Percentiles rank a stretch among this genome's conserved stretches.
These are phyloP conservation scores for Lophius americanus DNA, from an alignment of 2,797 vertebrate species.

Conservation along the genomic window DNA sequence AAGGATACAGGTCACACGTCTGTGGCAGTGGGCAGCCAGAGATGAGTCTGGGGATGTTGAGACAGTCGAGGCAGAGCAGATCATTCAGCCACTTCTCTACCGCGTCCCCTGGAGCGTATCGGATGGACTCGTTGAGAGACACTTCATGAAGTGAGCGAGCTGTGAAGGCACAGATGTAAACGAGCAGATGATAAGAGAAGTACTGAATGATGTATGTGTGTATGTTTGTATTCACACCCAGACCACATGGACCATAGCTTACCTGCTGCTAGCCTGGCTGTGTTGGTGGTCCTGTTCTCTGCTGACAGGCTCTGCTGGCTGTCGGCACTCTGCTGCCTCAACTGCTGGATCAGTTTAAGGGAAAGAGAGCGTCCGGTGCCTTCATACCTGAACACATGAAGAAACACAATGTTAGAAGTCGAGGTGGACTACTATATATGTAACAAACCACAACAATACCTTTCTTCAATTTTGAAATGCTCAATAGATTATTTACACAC, in stretches of 20 bases:
- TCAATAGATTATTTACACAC: too few relatives aligned
- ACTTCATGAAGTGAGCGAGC: conserved; percentile 91
- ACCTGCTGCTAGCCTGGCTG: conserved; percentile 90
- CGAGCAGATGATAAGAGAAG: not conserved
- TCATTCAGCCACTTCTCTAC: conserved; percentile 98
- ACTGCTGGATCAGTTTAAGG: conserved; percentile 96
- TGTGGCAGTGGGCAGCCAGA: conserved; percentile 95
- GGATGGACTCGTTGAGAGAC: conserved; percentile 96
- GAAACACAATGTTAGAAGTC: not conserved
- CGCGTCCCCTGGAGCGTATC: conserved; percentile 90
- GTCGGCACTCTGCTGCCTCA: conserved; percentile 92
- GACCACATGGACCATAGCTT: not conserved
- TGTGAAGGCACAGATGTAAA: conserved; percentile 41
- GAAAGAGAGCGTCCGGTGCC: conserved; percentile 97
- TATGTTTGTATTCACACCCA: not conserved
- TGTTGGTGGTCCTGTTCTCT: conserved; percentile 88
- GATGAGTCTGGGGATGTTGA: conserved; percentile 92
- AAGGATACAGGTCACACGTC: conserved; percentile 96
- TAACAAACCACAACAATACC: too few relatives aligned
- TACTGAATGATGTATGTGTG: too few relatives aligned
- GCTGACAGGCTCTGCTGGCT: conserved; percentile 90
- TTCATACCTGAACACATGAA: conserved; percentile 85
- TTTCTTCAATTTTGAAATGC: too few relatives aligned
- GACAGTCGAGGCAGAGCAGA: conserved; percentile 93
- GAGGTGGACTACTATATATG: too few relatives aligned